Evolutionary conservation across 2,888 invertebrate species (phyloP).

Genomic region (Tenthredo notha): DNA sequence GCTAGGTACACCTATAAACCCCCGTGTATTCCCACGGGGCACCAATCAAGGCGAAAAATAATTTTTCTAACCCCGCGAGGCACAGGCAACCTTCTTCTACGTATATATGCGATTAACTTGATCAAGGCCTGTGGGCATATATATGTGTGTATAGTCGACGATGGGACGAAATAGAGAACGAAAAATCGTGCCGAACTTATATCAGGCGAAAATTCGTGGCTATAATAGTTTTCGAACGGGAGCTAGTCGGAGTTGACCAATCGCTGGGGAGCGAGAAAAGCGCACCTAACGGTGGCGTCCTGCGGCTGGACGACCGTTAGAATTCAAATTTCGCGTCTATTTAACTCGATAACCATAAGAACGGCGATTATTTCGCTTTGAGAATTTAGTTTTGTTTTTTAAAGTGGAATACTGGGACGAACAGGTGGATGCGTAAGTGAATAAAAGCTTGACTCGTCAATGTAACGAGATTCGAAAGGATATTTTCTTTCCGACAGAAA

Average conservation of each 20-base stretch:
- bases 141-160: neutral
- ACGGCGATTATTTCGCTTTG: neutral
- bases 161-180: neutral
- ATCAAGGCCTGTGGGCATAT: conserved; percentile 14
- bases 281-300: conserved; percentile 12
- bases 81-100: neutral
- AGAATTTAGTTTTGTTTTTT: neutral
- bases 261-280: conserved; percentile 2
- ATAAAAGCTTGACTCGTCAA: neutral
- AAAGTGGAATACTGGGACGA: neutral
- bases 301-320: neutral
- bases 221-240: neutral
- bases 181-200: neutral
- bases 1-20: conserved; percentile 15
- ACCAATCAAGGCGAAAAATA: conserved; percentile 76
- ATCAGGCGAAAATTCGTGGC: neutral
- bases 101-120: conserved; percentile 35
- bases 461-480: conserved; percentile 13
- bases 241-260: neutral
- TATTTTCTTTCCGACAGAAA: neutral
- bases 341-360: neutral
- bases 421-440: neutral
- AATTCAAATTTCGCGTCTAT: neutral
- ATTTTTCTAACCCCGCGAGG: conserved; percentile 63
- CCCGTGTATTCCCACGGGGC: conserved; percentile 69